phyloP scores from a whole-genome alignment of 2,888 invertebrate species.

The Cheilosia scutellata region DNA sequence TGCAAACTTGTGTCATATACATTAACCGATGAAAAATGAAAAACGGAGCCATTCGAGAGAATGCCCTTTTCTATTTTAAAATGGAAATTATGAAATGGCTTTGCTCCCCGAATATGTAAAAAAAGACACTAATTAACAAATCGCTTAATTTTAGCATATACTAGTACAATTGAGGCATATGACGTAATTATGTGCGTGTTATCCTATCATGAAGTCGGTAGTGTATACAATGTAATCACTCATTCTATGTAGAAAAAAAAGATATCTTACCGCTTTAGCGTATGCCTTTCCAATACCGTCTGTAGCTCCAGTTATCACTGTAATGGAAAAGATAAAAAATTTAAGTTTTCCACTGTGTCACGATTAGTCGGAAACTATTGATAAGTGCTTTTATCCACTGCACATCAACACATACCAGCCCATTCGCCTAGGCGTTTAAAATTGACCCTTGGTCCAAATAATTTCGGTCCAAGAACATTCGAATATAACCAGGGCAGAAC shows the following conservation, averaged over 20 bases:
- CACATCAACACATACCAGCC: constrained; percentile 89
- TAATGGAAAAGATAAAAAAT: constrained; percentile 78
- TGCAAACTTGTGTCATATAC: no score
- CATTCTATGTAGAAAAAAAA: background rate
- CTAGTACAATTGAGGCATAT: no score
- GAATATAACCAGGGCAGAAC: constrained; percentile 83
- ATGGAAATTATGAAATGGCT: no score
- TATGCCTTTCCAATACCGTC: constrained; percentile 96
- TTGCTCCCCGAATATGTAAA: no score
- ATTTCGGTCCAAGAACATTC: constrained; percentile 85
- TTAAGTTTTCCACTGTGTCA: constrained; percentile 41
- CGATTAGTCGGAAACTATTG: constrained; percentile 8
- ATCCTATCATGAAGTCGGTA: no score
- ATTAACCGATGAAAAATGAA: no score
- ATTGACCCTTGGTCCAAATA: constrained; percentile 87
- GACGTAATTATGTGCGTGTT: background rate
- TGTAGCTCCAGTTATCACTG: constrained; percentile 94
- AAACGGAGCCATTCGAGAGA: background rate
- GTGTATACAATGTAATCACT: background rate
- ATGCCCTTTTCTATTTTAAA: no score
- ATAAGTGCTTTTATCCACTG: background rate
- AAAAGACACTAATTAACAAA: background rate
- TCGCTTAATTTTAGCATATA: no score
- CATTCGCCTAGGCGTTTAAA: constrained; percentile 90
- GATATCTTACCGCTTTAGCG: constrained; percentile 87